These are phyloP conservation scores for Denticeps clupeoides DNA, from an alignment of 2,797 vertebrate species.

Conservation along the genomic window DNA sequence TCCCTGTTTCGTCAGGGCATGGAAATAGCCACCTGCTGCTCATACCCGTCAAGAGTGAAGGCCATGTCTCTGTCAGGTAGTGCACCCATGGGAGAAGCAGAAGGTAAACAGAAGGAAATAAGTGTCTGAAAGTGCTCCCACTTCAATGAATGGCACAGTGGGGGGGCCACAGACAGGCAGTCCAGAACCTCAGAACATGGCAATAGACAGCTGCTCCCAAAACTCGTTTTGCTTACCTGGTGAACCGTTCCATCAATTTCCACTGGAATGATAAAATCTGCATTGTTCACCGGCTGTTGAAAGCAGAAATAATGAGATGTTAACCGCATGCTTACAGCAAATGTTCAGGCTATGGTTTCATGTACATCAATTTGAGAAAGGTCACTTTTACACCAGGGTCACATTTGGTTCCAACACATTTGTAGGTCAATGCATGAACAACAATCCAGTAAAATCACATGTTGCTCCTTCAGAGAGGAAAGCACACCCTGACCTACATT, in stretches of 20 bases:
- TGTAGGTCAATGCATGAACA: no score
- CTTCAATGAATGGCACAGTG: no score
- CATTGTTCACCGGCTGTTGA: constrained; percentile 88
- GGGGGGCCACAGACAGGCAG: no score
- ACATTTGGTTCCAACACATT: no score
- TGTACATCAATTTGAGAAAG: no score
- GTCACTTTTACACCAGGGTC: no score
- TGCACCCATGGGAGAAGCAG: neutral
- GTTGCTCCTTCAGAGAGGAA: constrained; percentile 24
- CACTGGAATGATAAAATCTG: constrained; percentile 98
- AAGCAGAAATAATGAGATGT: constrained; percentile 17
- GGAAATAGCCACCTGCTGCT: constrained; percentile 64
- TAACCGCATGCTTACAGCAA: no score
- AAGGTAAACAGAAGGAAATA: constrained; percentile 18
- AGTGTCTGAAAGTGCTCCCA: constrained; percentile 4
- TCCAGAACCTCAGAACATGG: neutral
- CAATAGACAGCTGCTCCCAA: neutral
- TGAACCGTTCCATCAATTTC: constrained; percentile 93
- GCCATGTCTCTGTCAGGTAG: constrained; percentile 42
- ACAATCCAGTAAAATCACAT: no score
- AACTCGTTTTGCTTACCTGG: constrained; percentile 62
- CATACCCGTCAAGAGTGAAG: constrained; percentile 44
- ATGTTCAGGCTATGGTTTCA: no score
- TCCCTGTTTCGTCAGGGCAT: constrained; percentile 49
- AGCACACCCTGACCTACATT: constrained; percentile 25